Base-by-base conservation (phyloP, 1,140 invertebrate species). In the Phenacoccus solenopsis region DNA sequence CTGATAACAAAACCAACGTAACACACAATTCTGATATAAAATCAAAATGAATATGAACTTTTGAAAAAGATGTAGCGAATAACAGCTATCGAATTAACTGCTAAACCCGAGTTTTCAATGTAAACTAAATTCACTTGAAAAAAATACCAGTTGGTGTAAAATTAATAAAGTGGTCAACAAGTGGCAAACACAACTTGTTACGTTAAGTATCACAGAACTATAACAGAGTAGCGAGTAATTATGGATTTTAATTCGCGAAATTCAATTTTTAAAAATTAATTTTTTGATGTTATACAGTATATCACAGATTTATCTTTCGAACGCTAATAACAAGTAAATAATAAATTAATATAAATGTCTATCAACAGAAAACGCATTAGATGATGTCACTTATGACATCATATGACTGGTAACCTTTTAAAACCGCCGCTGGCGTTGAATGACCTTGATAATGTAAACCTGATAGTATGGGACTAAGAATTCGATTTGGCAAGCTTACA, bases 301-400 rank as follows among this genome's bases (percentile, higher is more conserved):
- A 64, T 64, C 59, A 64, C 59, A 64, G 59, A 64, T 64, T 64
- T 64, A 64, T 64, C 59, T 13, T 64, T 24, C 59, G 25, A 64
- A 24, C 59, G 25, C 21, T 64, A 64, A 27, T 25, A 27, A 64
- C 22, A 25, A 64, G 59, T 64, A 25, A 64, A 64, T 64, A 25
- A 64, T 64, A 27, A 64, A 64, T 64, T 25, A 64, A 64, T 64
- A 64, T 25, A 64, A 59, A 64, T 64, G 59, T 64, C 59, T 64
- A 64, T 64, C 59, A 64, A 64, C 59, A 64, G 25, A 64, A 64
- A 64, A 64, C 59, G 59, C 25, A 64, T 64, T 64, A 64, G 59
- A 64, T 64, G 59, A 64, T 64, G 59, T 64, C 59, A 64, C 59
- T 64, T 64, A 64, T 64, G 59, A 64, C 59, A 64, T 64, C 59